A percentile compares a stretch with the other conserved stretches of the same genome.
phyloP scores from a whole-genome alignment of 2,113 vertebrate genomes.

The Psittacara wagleri region DNA sequence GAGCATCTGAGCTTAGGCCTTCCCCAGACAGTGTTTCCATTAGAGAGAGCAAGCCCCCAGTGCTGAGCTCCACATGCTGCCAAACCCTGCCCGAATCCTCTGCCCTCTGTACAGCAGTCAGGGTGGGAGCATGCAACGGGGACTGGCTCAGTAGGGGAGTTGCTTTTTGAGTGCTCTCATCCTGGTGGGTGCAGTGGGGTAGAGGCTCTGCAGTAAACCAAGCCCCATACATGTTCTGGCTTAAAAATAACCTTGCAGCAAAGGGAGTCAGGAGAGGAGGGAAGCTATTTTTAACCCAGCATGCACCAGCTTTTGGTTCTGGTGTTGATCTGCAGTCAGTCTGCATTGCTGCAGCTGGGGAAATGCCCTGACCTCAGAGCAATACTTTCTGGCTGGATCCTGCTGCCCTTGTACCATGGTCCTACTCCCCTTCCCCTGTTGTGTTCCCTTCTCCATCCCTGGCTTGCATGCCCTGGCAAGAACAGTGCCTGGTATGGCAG shows the following conservation, averaged over 20 bases:
- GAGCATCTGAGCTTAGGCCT: not conserved
- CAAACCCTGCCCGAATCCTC: not conserved
- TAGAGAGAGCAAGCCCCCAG: not conserved
- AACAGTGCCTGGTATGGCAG: not conserved
- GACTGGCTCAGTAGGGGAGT: not conserved
- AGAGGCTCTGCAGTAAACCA: conserved; percentile 32
- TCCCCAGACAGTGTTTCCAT: not conserved
- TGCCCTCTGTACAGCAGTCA: not conserved
- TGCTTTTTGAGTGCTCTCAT: not conserved
- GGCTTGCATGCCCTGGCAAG: not conserved
- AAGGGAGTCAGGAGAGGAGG: not conserved
- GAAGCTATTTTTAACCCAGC: conserved; percentile 51
- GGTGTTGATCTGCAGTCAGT: conserved; percentile 15
- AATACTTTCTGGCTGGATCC: not conserved
- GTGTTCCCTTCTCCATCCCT: not conserved
- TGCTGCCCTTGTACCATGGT: not conserved
- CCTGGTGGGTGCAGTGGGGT: not conserved
- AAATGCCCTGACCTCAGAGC: not conserved
- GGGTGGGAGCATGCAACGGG: not conserved
- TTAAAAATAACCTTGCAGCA: conserved; percentile 47
- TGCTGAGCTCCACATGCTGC: not conserved
- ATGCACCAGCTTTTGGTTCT: conserved; percentile 12
- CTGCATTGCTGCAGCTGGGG: not conserved
- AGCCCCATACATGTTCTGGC: not conserved
- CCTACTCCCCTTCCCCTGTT: not conserved